Base-by-base conservation (phyloP, 2,888 invertebrate species). In the Frankliniella intonsa region DNA sequence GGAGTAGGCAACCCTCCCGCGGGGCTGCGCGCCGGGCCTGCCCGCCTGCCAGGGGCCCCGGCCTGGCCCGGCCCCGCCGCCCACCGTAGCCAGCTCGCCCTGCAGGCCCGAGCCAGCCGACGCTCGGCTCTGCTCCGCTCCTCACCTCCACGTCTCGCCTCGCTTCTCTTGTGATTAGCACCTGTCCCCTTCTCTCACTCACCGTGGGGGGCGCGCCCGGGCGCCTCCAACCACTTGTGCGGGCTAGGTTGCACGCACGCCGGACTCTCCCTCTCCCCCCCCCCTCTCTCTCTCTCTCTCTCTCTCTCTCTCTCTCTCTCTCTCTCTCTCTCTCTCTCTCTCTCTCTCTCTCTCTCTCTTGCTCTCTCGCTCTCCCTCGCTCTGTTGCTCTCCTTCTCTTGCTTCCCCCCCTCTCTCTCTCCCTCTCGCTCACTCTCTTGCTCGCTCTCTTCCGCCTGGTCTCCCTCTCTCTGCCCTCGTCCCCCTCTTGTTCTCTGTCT, bases 1-100 rank as follows among this genome's bases (percentile, higher is more conserved):
- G 10, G 11, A 25, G 69, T 76, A 76, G 69, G 69, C 69, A 25
- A 22, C 69, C 69, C 69, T 76, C 69, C 69, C 25, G 69, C 69
- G 12, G 25, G 10, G 22, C 22, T 10, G 69, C 69, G 22, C 22
- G 5, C 11, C 69, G 69, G 69, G 62, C 62, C 25, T 76, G 69
- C 69, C 69, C 25, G 69, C 69, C 69, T 25, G 10, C 69, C 69
- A 25, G 69, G 69, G 25, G 69, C 69, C 12, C 38, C 38, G 38
- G 38, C 38, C 38, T 38, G 3, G 38, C 38, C 38, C 38, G 3
- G 38, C 38, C 38, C 5, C 38, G 38, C 38, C 38, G n/a, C n/a
- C n/a, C n/a, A n/a, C n/a, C n/a, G n/a, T n/a, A n/a, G n/a, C 38
- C 38, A 5, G 3, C 38, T 38, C 38, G 38, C 38, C 38, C 38